Percentiles rank a stretch among this genome's conserved stretches.
Conservation (phyloP, 2,888 invertebrate genomes). For the Chrysodeixis includens region DNA sequence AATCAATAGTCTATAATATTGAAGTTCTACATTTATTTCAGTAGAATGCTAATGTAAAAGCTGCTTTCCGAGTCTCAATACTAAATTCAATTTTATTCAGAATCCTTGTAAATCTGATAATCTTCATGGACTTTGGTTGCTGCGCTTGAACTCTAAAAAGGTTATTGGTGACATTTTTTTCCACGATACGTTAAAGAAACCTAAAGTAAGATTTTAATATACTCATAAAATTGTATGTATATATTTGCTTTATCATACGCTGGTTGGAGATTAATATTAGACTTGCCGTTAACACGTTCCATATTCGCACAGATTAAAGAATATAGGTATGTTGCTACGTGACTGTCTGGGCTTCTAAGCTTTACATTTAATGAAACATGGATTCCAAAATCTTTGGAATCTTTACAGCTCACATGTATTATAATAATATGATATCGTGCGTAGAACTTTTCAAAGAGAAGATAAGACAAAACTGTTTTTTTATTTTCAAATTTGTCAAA, state of each 20-base stretch:
- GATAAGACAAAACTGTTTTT: background rate
- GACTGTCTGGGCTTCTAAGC: background rate
- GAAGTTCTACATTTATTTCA: no score
- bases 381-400: background rate
- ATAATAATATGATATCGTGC: background rate
- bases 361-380: background rate
- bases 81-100: no score
- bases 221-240: background rate
- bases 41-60: no score
- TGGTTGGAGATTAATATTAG: constrained; percentile 34
- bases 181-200: no score
- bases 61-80: no score
- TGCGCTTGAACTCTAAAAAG: no score
- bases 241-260: constrained; percentile 27
- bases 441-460: background rate
- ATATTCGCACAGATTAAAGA: constrained; percentile 37
- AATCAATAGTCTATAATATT: no score
- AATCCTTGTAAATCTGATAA: no score
- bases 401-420: no score
- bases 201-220: no score
- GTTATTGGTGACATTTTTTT: no score
- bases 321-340: background rate
- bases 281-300: constrained; percentile 32
- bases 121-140: no score
- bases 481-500: background rate